Base-by-base conservation (phyloP, 2,113 vertebrate species). In the Conger conger region DNA sequence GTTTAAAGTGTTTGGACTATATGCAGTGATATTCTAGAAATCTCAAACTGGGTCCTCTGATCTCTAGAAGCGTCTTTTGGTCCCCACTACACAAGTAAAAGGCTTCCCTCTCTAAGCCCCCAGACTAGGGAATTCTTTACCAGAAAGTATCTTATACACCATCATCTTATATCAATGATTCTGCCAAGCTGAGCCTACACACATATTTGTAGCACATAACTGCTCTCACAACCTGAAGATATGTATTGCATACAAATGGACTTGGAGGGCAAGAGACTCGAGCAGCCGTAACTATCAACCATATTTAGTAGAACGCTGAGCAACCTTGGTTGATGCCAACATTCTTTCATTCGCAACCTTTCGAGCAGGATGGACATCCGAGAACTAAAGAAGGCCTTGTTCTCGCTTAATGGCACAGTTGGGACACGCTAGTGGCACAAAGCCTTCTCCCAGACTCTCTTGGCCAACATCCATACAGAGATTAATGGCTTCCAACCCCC, bases 291-390 rank as follows among this genome's bases (percentile, higher is more conserved):
- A n/a, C 27, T 45, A 38, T 23, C 76, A 82, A 37, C 45, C 79
- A 42, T 60, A 53, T 36, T 53, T 13, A 17, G 33, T 57, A 27
- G 45, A 54, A 33, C n/a, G 42, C 35, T 85, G 68, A 45, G 84
- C 53, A 45, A 81, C 30, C 3, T 82, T 20, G n/a, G 45, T 2
- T 27, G n/a, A 73, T 82, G 82, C 82, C 82, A 68, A 60, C 54
- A 57, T 36, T 60, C 13, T 81, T 37, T 20, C 76, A 42, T 45
- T 38, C 15, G 27, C 77, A 78, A 20, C 33, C n/a, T 77, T 4
- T 82, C 15, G 16, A 82, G 18, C 33, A 13, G 20, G 37, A 36
- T 16, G 42, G 36, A 40, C 38, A 77, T 83, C 76, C 54, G 76
- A 33, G 33, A 76, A 82, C 33, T n/a, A 13, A 50, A 76, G 38